Evolutionary conservation across 2,113 vertebrate species (phyloP), one percentile per base, ranked within the genome.

Genomic region (Alectura lathami): DNA sequence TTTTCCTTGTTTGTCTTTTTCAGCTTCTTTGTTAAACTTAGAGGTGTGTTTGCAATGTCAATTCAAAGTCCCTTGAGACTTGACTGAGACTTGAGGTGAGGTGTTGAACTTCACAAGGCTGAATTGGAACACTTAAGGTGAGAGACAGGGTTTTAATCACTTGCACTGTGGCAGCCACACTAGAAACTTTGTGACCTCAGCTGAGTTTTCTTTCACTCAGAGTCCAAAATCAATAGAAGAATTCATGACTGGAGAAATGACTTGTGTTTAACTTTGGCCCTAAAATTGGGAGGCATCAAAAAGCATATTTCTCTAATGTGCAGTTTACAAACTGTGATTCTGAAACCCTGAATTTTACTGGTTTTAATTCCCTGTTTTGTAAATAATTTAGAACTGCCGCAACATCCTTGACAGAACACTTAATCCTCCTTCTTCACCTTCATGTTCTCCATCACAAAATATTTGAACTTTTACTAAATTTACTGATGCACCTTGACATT

Each of bases 61-160:
- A 74, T 96, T 97, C 96, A 95, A 96, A 97, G 96, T 84, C 94
- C 81, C 93, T 87, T 70, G 91, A 93, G 94, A 94, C 88, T 80
- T 92, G 75, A 18, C 92, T 95, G 94, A 96, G 94, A 92, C 85
- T 97, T 90, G 91, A 97, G 96, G 95, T 96, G 96, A 97, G 87
- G 95, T 96, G 97, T 97, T 94, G 97, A 94, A 97, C 82, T 89
- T 97, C 91, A 94, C 95, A 96, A 91, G 95, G 77, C 91, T 96
- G 92, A 97, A 92, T 45, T 96, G 94, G 88, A 97, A 95, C 23
- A 7, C 76, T 96, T 95, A 95, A 97, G 94, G 97, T 97, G 97
- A 97, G 96, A 98, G 96, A 97, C 95, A 77, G 84, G 94, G 67
- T 89, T 97, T 97, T 97, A 95, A 97, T 97, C 97, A 97, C 93